These are phyloP conservation scores for Luperina testacea DNA, from an alignment of 2,888 invertebrate species.

Conservation along the genomic window DNA sequence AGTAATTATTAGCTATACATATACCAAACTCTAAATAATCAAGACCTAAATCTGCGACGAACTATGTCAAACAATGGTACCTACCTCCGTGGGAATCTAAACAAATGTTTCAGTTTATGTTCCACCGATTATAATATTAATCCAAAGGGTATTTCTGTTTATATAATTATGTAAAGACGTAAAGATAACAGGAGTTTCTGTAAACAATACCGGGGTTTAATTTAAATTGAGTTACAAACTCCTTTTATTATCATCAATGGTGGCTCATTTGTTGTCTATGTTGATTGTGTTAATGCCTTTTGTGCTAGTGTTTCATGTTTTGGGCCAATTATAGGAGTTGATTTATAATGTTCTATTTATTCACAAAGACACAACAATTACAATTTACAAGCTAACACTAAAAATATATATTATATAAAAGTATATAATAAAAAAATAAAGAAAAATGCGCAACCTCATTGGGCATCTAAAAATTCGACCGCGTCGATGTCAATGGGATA, in stretches of 20 bases:
- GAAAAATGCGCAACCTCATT: no score
- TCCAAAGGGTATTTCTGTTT: conserved; percentile 9
- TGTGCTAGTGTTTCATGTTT: conserved; percentile 4
- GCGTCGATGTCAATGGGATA: no score
- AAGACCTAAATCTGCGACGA: background rate
- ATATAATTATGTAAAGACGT: background rate
- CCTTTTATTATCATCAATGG: conserved; percentile 17
- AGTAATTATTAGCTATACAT: conserved; percentile 9
- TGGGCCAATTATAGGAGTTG: background rate
- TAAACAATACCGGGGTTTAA: conserved; percentile 26
- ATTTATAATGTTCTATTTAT: background rate
- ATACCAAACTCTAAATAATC: background rate
- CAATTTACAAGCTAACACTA: no score
- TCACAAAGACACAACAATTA: no score
- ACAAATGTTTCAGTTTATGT: conserved; percentile 11
- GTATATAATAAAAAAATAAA: no score
- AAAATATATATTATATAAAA: no score
- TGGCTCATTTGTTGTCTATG: conserved; percentile 11
- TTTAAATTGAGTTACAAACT: conserved; percentile 44
- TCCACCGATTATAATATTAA: conserved; percentile 10
- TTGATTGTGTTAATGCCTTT: conserved; percentile 28
- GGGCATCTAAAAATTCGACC: no score
- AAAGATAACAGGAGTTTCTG: conserved; percentile 2
- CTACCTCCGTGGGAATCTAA: background rate
- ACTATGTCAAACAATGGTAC: background rate